phyloP scores from a whole-genome alignment of 2,888 invertebrate genomes.

The Eupithecia dodoneata region DNA sequence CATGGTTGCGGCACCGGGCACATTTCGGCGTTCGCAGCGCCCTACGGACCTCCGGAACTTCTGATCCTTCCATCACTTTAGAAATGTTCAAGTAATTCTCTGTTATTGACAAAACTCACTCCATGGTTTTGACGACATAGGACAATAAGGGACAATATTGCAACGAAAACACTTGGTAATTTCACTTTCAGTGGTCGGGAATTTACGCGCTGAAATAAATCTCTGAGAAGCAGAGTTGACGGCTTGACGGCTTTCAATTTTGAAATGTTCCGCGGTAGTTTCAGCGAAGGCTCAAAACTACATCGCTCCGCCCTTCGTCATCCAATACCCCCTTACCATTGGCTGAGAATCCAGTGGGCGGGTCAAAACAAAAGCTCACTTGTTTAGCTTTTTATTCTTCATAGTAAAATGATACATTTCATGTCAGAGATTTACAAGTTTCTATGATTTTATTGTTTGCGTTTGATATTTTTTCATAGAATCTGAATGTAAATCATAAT shows the following conservation, averaged over 20 bases:
- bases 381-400: constrained; percentile 53
- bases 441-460: constrained; percentile 51
- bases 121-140: neutral
- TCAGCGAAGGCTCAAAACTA: constrained; percentile 19
- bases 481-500: constrained; percentile 40
- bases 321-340: constrained; percentile 51
- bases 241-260: constrained; percentile 61
- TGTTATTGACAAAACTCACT: constrained; percentile 1
- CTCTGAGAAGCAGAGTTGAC: constrained; percentile 65
- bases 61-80: constrained; percentile 42
- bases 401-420: constrained; percentile 67
- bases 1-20: constrained; percentile 90
- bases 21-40: constrained; percentile 86
- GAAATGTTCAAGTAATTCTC: neutral
- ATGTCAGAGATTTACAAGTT: constrained; percentile 55
- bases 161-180: constrained; percentile 47
- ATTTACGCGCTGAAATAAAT: constrained; percentile 69
- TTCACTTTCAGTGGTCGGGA: constrained; percentile 33
- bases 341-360: constrained; percentile 63
- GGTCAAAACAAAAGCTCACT: constrained; percentile 45
- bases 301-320: constrained; percentile 65
- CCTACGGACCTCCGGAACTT: constrained; percentile 57
- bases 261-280: constrained; percentile 53
- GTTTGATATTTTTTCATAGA: constrained; percentile 50
- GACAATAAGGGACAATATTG: neutral